Evolutionary conservation across 2,113 vertebrate species (phyloP).

Genomic region (Bubalus kerabau): DNA sequence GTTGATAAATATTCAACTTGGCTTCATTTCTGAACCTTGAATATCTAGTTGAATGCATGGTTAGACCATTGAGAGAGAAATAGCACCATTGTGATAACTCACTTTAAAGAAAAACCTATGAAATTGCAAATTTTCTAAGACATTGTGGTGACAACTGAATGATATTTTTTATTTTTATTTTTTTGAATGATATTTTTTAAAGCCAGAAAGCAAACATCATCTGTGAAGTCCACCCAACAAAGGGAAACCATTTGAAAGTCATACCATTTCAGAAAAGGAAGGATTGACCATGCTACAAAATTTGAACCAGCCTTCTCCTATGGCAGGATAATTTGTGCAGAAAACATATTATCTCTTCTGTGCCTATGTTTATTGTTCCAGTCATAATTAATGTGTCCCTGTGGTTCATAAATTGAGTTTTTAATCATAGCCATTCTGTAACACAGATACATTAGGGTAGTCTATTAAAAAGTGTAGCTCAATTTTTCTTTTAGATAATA

Average conservation of each 20-base stretch:
- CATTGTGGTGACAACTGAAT: background rate
- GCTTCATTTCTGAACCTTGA: conserved; percentile 1
- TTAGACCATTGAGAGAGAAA: background rate
- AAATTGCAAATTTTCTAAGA: background rate
- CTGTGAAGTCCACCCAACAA: background rate
- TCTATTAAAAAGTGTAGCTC: conserved; percentile 28
- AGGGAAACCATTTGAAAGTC: conserved; percentile 14
- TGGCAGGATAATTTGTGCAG: conserved; percentile 67
- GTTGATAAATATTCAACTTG: background rate
- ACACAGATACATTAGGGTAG: conserved; percentile 53
- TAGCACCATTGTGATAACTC: background rate
- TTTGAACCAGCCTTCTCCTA: conserved; percentile 46
- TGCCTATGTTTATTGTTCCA: conserved; percentile 65
- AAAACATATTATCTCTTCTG: conserved; percentile 64
- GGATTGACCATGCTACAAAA: background rate
- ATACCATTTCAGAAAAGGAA: background rate
- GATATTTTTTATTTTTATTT: background rate
- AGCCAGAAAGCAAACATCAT: background rate
- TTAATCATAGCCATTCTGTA: conserved; percentile 70
- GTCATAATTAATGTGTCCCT: conserved; percentile 70
- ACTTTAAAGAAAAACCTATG: background rate
- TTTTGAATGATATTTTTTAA: background rate
- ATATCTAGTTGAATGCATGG: background rate
- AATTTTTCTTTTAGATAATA: conserved; percentile 42
- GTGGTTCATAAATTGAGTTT: conserved; percentile 62